Evolutionary conservation across 2,113 vertebrate species (phyloP), one percentile per base, ranked within the genome.

Genomic region (Sterrhoptilus dennistouni): DNA sequence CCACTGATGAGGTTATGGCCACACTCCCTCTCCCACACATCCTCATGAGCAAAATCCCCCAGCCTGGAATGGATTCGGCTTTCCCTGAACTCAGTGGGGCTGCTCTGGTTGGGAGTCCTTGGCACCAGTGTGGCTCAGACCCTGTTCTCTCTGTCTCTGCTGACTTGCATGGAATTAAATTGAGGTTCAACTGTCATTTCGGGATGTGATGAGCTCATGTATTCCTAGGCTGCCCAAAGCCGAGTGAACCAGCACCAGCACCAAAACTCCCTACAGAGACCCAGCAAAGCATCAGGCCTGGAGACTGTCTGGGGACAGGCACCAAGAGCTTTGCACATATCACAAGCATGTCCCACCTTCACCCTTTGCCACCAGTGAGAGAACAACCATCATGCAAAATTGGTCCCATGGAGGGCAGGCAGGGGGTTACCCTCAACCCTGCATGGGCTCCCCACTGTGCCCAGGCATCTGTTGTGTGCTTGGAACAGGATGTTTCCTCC

Each of bases 101-200:
- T 74, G 61, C 50, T 74, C 27, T 25, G 40, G 31, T 24, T 82
- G 64, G 1, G 3, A 45, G 61, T 38, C n/a, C 21, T 63, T 10
- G 59, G 38, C 7, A 4, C 6, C 0, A 0, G 8, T 33, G 25
- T 6, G 1, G 25, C 72, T 59, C 1, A 1, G 53, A 27, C 27
- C 6, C 35, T 28, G 27, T n/a, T 53, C 38, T 91, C 52, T 29
- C 53, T 70, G n/a, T 60, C 14, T 42, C 44, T 91, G 64, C 60
- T 92, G 87, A 54, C 40, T 91, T 65, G 35, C n/a, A n/a, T 12
- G 18, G 53, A 72, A 28, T 63, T 45, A 76, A 89, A 74, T 33
- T 1, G 22, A 77, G 52, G 71, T 88, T 81, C 47, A 47, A 0
- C 50, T 59, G 64, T 70, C 74, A 23, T 2, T 61, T 54, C 69